A percentile compares a stretch with the other conserved stretches of the same genome.
phyloP scores from a whole-genome alignment of 2,888 invertebrate species.

The Spodoptera littoralis region DNA sequence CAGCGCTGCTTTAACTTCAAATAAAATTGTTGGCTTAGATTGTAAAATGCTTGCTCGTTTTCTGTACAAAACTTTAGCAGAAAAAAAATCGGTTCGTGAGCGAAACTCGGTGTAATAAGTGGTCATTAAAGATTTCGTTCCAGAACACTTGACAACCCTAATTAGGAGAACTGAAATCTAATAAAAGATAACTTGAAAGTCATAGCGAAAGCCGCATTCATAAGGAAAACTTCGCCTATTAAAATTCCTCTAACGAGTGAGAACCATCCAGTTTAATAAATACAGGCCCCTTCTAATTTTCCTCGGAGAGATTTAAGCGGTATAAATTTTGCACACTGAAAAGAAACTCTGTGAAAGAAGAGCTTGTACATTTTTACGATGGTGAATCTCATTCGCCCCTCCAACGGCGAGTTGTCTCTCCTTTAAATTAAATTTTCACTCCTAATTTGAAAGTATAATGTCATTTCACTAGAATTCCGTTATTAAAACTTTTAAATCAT shows the following conservation, averaged over 20 bases:
- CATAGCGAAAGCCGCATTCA: constrained; percentile 83
- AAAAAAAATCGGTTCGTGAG: constrained; percentile 34
- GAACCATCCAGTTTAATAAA: constrained; percentile 86
- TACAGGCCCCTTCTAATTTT: constrained; percentile 86
- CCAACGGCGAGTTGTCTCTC: constrained; percentile 86
- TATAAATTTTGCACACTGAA: constrained; percentile 86
- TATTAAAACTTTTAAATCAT: constrained; percentile 90
- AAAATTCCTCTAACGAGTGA: constrained; percentile 87
- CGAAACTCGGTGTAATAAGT: constrained; percentile 56
- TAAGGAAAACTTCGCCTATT: constrained; percentile 86
- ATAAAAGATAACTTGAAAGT: constrained; percentile 86
- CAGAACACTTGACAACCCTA: constrained; percentile 80
- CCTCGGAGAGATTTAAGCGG: constrained; percentile 86
- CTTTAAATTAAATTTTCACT: constrained; percentile 90
- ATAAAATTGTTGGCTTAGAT: constrained; percentile 24
- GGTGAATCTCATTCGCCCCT: constrained; percentile 85
- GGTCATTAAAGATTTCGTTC: constrained; percentile 79
- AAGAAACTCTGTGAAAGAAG: constrained; percentile 87
- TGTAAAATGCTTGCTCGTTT: constrained; percentile 11
- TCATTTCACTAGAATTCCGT: constrained; percentile 89
- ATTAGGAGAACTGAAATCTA: constrained; percentile 82
- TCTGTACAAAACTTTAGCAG: constrained; percentile 18
- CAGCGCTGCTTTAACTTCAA: constrained; percentile 10
- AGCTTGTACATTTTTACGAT: constrained; percentile 87
- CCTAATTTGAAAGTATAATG: constrained; percentile 90